Base-by-base conservation (phyloP, 37 sponge, comb jelly and placozoan genomes). In the Hormiphora californensis region DNA sequence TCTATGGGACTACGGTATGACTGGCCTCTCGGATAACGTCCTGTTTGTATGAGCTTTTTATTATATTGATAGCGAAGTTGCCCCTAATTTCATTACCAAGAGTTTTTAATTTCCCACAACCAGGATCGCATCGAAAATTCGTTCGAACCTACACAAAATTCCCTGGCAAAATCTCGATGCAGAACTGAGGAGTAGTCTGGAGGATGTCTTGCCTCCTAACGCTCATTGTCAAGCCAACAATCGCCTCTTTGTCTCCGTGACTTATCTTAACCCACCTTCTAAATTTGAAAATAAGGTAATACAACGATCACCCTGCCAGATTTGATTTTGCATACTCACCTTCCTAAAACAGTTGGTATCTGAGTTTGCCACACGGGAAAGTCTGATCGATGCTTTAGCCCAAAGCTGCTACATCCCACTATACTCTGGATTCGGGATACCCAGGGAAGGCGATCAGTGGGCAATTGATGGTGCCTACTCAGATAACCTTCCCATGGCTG, bases 331-430 rank as follows among this genome's bases (percentile, higher is more conserved):
- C 32, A 11, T 38, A 17, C 67, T 9, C 28, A 4, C 3, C 25
- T 46, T 12, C 12, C 51, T 46, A 46, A 46, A 46, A 46, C 81
- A 73, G 81, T 49, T 73, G 8, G 46, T 73, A 40, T 73, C 81
- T 21, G 0, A 40, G 39, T 73, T 73, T 28, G 49, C 40, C 1
- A 41, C 39, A 4, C 9, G 46, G 23, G 46, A 40, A 4, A 49
- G 43, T 1, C 46, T 73, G 11, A 73, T 73, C 9, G 49, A 73
- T 22, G 81, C 22, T 28, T 46, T 73, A 0, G 81, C 81, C 21
- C 81, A 73, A 40, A 73, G 81, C 43, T 73, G 81, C 44, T 73
- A 28, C 25, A 73, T 73, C 43, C 81, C 81, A 27, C 81, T 73
- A 8, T 73, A 73, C 23, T 73, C 81, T 40, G 81, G 81, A 5